Percentiles rank a stretch among this genome's conserved stretches.
Evolutionary conservation across 92 coral and sea anemone species (phyloP).

Genomic region (Plumapathes pennacea): DNA sequence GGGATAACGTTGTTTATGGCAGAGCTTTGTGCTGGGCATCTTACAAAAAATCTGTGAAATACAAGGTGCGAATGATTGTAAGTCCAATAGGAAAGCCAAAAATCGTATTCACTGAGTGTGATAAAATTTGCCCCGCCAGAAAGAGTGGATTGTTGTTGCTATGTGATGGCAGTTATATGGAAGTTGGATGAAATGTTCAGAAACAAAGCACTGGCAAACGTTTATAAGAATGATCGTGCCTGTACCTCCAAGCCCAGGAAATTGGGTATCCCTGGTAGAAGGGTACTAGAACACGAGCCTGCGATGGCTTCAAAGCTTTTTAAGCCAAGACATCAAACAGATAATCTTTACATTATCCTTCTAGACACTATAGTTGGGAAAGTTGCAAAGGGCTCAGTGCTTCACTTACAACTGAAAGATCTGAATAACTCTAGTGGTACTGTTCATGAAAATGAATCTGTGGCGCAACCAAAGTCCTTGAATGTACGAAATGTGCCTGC

Average conservation of each 20-base stretch:
- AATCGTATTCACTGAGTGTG: constrained; percentile 48
- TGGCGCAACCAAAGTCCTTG: too few relatives aligned
- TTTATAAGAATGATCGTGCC: constrained; percentile 22
- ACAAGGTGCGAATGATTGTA: constrained; percentile 52
- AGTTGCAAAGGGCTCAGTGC: constrained; percentile 60
- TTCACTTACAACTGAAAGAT: constrained; percentile 55
- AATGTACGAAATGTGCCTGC: too few relatives aligned
- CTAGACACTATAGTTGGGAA: constrained; percentile 34
- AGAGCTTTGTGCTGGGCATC: constrained; percentile 69
- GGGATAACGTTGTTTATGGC: constrained; percentile 24
- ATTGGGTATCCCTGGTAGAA: constrained; percentile 66
- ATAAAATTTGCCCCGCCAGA: constrained; percentile 56
- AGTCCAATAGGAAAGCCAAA: constrained; percentile 51
- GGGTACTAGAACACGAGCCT: constrained; percentile 58
- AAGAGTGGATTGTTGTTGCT: constrained; percentile 58
- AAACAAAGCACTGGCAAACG: constrained; percentile 16
- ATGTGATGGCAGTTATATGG: constrained; percentile 63
- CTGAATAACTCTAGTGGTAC: constrained; percentile 11
- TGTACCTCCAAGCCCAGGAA: constrained; percentile 73
- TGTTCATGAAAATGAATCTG: too few relatives aligned
- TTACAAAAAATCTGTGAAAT: constrained; percentile 54
- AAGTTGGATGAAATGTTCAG: constrained; percentile 63
- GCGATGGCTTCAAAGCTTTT: constrained; percentile 48
- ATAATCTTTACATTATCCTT: constrained; percentile 27
- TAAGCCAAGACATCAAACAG: constrained; percentile 59